Evolutionary conservation across 2,113 vertebrate genomes (phyloP), one percentile per base, ranked within the genome.

Genomic region (Neopipo cinnamomea): DNA sequence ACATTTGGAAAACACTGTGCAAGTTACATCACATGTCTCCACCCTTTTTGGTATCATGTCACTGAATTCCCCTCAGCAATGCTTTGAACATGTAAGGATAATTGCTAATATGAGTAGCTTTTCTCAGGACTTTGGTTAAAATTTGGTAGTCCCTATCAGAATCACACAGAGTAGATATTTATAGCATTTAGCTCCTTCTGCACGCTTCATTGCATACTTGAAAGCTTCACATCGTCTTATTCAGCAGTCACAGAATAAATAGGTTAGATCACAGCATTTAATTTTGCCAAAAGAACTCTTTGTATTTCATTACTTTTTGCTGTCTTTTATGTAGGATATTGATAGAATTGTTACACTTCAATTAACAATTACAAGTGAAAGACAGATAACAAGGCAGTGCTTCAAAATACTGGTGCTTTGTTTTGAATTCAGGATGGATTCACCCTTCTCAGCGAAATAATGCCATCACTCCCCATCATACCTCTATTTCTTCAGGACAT

Each of bases 221-320:
- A 81, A 95, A 94, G 62, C 46, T 94, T 85, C 81, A 92, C 31
- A 90, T 92, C 35, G 77, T 92, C 88, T 72, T 88, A 27, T 93
- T 97, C 97, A 96, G 86, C 44, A 95, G 75, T 47, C 80, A 79
- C 58, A 82, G 67, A 84, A 92, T 75, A 96, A 97, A 94, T 30
- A 97, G 52, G 81, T 89, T 79, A 89, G 65, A 96, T 92, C 70
- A 85, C 68, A 95, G 93, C 16, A 75, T 94, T 86, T 81, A 71
- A 70, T 92, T 97, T 96, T 95, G 83, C 91, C 42, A 16, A 80
- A 80, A 56, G 30, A 90, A 61, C 31, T 79, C 87, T 89, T 56
- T 86, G n/a, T 33, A 59, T 87, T 92, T 76, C 37, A 58, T 56
- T 91, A 56, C n/a, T 70, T 55, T 83, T 76, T 68, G 11, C 28